Evolutionary conservation across 2,888 invertebrate genomes (phyloP).

Genomic region (Dorcus hopei): DNA sequence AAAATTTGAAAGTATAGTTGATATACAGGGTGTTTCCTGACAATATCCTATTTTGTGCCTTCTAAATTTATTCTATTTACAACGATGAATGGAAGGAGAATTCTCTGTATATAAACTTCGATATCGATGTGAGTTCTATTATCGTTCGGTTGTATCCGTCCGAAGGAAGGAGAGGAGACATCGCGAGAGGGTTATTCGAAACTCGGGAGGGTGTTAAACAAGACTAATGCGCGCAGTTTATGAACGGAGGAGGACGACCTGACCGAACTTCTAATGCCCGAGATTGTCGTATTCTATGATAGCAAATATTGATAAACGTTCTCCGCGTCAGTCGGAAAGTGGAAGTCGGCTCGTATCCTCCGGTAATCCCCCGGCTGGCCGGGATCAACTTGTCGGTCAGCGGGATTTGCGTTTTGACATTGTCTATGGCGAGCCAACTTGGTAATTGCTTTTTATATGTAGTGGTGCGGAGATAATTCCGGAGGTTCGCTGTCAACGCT

Average conservation of each 20-base stretch:
- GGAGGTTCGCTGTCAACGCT: constrained; percentile 20
- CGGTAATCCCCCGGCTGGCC: constrained; percentile 28
- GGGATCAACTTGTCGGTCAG: constrained; percentile 40
- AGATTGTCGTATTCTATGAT: constrained; percentile 26
- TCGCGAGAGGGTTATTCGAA: constrained; percentile 2
- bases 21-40: no score
- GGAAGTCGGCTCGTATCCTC: constrained; percentile 28
- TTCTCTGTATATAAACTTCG: no score
- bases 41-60: no score
- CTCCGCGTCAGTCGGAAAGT: constrained; percentile 27
- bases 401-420: constrained; percentile 42
- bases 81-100: no score
- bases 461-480: constrained; percentile 26
- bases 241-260: constrained; percentile 21
- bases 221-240: constrained; percentile 26
- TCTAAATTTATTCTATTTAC: no score
- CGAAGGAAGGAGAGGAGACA: background rate
- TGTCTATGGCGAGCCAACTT: constrained; percentile 32
- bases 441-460: constrained; percentile 40
- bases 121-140: no score
- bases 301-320: constrained; percentile 38
- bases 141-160: background rate
- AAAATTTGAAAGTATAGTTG: no score
- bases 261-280: constrained; percentile 25
- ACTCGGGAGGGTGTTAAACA: constrained; percentile 17